These are phyloP conservation scores for Oxyruncus cristatus DNA, from an alignment of 2,113 vertebrate species.

Conservation along the genomic window DNA sequence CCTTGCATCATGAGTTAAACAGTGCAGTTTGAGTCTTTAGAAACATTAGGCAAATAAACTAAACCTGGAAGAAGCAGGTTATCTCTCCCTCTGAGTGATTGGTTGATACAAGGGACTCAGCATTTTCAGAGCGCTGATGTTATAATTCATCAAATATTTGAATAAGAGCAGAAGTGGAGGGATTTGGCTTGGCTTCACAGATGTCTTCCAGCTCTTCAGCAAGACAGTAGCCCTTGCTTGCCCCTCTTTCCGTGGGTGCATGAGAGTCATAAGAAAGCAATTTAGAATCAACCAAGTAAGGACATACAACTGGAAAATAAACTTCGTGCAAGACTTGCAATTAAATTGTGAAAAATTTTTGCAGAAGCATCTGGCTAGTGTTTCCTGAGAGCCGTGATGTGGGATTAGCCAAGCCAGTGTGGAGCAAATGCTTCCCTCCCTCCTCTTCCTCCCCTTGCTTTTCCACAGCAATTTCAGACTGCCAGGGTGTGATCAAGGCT, in stretches of 20 bases:
- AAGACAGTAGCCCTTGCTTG: background rate
- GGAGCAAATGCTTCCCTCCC: background rate
- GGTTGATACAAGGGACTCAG: background rate
- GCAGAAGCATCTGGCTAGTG: background rate
- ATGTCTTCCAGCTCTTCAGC: background rate
- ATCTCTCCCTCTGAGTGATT: background rate
- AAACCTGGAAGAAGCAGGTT: background rate
- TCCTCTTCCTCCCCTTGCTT: background rate
- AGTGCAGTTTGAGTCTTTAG: background rate
- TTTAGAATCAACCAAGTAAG: background rate
- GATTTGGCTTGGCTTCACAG: background rate
- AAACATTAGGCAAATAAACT: background rate
- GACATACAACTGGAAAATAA: background rate
- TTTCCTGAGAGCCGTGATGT: background rate
- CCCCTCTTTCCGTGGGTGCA: background rate
- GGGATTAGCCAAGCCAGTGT: fast-evolving
- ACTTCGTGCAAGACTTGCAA: background rate
- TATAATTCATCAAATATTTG: background rate
- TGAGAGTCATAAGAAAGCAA: background rate
- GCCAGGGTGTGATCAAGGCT: background rate
- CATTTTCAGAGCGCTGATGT: background rate
- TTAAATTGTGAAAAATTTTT: too few species aligned
- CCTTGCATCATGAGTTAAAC: background rate
- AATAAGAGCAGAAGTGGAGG: background rate
- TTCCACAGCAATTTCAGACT: background rate